Conservation (phyloP, 2,888 invertebrate species). For the Dryococelus australis region DNA sequence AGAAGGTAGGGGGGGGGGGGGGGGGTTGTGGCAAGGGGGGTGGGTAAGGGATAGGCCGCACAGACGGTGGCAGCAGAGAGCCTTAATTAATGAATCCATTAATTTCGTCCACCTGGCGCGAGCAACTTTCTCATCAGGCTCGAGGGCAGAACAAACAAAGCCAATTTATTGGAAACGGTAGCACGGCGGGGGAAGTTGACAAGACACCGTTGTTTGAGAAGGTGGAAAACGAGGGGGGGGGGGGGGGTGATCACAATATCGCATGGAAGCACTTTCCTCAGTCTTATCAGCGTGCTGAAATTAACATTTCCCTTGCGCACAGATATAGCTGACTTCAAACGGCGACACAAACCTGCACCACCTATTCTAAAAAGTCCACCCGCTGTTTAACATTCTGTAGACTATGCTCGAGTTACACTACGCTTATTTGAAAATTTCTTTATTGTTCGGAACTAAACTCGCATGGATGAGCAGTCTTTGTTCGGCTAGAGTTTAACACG, state of each 20-base stretch:
- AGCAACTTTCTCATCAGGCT: not conserved
- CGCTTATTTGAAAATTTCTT: no score
- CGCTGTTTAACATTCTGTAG: no score
- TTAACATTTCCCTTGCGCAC: not conserved
- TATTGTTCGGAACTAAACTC: no score
- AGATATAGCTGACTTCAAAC: no score
- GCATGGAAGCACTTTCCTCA: not conserved
- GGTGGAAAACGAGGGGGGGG: not conserved
- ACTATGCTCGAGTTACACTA: no score
- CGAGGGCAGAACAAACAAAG: not conserved
- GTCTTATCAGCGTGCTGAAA: not conserved
- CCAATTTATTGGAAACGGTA: not conserved
- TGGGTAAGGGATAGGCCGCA: not conserved
- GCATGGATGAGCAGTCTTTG: no score
- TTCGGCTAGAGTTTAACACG: no score
- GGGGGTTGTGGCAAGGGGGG: not conserved
- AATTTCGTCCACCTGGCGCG: not conserved
- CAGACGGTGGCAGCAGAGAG: not conserved
- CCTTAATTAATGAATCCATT: slow-evolving; percentile 16
- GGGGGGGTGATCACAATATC: not conserved
- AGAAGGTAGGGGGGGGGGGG: not conserved
- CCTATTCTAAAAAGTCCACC: no score
- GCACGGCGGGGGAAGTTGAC: not conserved
- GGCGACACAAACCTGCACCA: no score
- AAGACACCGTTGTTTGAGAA: not conserved